These are phyloP conservation scores for Lagopus leucura DNA, from an alignment of 2,113 vertebrate species.

Conservation along the genomic window DNA sequence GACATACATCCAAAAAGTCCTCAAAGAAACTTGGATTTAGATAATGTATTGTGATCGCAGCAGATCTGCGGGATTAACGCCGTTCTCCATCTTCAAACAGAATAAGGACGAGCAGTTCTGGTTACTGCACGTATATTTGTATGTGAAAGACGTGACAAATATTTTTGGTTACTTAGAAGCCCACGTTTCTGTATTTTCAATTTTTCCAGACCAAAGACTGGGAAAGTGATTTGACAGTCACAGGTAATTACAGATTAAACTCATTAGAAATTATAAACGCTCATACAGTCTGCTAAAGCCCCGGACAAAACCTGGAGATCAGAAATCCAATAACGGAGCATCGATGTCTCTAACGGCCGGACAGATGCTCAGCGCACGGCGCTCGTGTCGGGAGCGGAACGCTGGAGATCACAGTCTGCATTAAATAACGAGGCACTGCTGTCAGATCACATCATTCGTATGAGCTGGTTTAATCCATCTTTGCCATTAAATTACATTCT, in stretches of 20 bases:
- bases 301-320: slow-evolving; percentile 70
- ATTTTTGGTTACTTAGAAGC: slow-evolving; percentile 23
- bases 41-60: slow-evolving; percentile 44
- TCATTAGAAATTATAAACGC: slow-evolving; percentile 68
- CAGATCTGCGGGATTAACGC: slow-evolving; percentile 38
- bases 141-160: slow-evolving; percentile 58
- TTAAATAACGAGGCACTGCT: slow-evolving; percentile 67
- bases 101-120: slow-evolving; percentile 52
- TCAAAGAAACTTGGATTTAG: slow-evolving; percentile 57
- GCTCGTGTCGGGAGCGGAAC: slow-evolving; percentile 69
- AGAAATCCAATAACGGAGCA: slow-evolving; percentile 74
- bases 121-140: slow-evolving; percentile 29
- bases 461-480: slow-evolving; percentile 54
- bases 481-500: not conserved
- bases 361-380: slow-evolving; percentile 72
- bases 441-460: slow-evolving; percentile 11
- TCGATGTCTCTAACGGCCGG: slow-evolving; percentile 64
- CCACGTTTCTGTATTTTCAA: not conserved
- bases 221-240: slow-evolving; percentile 38
- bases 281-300: slow-evolving; percentile 49
- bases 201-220: not conserved
- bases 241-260: slow-evolving; percentile 59
- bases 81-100: slow-evolving; percentile 61
- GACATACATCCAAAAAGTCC: slow-evolving; percentile 48
- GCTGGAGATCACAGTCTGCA: slow-evolving; percentile 68